phyloP scores from a whole-genome alignment of 2,797 vertebrate genomes.

The Sitta carolinensis region DNA sequence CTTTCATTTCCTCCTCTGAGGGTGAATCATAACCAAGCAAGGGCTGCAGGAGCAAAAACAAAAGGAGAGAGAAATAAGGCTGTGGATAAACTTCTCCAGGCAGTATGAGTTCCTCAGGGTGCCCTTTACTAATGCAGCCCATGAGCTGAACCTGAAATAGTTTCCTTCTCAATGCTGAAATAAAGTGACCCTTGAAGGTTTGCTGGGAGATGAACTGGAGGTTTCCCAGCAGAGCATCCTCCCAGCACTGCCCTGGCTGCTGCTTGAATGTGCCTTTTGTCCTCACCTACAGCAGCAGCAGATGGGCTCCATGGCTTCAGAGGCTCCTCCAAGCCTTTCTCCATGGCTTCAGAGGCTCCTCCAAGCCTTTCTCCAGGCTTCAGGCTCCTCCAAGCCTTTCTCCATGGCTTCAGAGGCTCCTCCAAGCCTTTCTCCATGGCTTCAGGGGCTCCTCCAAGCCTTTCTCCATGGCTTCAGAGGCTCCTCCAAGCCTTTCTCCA shows the following conservation, averaged over 20 bases:
- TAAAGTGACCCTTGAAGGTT: constrained; percentile 13
- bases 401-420: too few species aligned
- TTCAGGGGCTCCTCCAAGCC: too few species aligned
- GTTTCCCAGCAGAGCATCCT: background rate
- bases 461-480: too few species aligned
- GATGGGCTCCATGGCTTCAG: background rate
- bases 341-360: background rate
- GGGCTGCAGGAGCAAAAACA: background rate
- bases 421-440: background rate
- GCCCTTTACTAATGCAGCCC: background rate
- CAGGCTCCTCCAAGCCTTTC: too few species aligned
- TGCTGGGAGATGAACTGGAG: background rate
- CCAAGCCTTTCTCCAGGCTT: too few species aligned
- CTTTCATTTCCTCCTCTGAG: constrained; percentile 16
- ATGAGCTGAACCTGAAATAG: background rate
- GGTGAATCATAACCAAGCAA: constrained; percentile 18
- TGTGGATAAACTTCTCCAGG: background rate
- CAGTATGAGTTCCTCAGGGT: background rate
- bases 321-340: background rate
- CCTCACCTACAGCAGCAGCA: background rate
- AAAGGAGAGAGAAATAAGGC: background rate
- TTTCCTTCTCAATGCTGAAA: background rate
- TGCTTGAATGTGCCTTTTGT: background rate
- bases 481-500: too few species aligned
- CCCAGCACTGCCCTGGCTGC: background rate